Percentiles rank a stretch among this genome's conserved stretches.
phyloP scores from a whole-genome alignment of 2,797 vertebrate species.

The Rhynchonycteris naso region DNA sequence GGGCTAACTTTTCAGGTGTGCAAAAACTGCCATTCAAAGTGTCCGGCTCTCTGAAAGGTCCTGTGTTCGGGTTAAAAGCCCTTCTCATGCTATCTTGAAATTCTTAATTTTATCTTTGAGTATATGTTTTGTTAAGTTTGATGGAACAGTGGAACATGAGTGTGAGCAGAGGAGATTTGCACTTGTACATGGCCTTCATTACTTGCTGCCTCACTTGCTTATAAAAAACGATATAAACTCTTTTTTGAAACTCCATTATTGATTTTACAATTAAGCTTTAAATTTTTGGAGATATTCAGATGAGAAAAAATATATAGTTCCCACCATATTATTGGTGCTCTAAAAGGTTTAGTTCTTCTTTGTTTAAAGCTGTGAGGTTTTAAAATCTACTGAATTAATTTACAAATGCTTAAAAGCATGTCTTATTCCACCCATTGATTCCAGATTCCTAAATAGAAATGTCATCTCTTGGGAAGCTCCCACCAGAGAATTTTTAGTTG shows the following conservation, averaged over 20 bases:
- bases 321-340: not conserved
- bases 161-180: not conserved
- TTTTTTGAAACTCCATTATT: not conserved
- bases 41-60: not conserved
- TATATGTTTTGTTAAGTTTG: not conserved
- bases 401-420: not conserved
- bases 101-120: not conserved
- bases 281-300: not conserved
- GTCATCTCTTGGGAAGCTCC: not conserved
- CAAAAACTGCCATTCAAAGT: not conserved
- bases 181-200: too few species aligned
- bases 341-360: not conserved
- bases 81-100: not conserved
- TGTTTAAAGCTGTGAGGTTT: not conserved
- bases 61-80: not conserved
- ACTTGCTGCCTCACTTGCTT: not conserved
- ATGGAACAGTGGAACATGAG: accelerated
- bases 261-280: not conserved
- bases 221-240: not conserved
- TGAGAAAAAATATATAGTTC: not conserved
- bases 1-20: not conserved
- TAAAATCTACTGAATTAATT: not conserved
- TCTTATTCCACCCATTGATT: not conserved
- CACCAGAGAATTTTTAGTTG: not conserved
- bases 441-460: not conserved